Conservation (phyloP, 2,888 invertebrate genomes). For the Mechanitis messenoides region DNA sequence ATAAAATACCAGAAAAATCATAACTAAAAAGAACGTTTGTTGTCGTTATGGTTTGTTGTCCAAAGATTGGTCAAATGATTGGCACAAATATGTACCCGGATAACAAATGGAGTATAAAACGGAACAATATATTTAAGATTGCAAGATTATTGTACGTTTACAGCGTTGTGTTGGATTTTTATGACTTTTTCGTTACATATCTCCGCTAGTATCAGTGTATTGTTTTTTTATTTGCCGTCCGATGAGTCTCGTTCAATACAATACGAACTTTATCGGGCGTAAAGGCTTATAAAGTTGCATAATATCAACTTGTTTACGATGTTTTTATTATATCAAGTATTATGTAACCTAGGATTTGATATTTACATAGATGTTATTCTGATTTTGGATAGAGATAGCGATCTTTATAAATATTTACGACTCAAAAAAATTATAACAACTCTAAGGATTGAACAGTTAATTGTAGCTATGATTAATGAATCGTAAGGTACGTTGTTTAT, state of each 20-base stretch:
- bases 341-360: not conserved
- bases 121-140: slow-evolving; percentile 20
- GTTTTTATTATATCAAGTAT: not conserved
- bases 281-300: slow-evolving; percentile 5
- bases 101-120: slow-evolving; percentile 18
- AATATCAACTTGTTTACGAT: slow-evolving; percentile 1
- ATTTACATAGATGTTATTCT: no score
- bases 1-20: no score
- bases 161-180: slow-evolving; percentile 21
- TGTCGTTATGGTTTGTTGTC: not conserved
- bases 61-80: slow-evolving; percentile 10
- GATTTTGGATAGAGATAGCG: no score
- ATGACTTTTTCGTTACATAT: slow-evolving; percentile 22
- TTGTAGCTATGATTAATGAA: no score
- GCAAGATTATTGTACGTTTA: slow-evolving; percentile 22
- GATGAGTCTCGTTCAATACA: slow-evolving; percentile 19
- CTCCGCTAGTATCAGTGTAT: slow-evolving; percentile 16
- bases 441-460: no score
- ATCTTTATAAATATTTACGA: no score
- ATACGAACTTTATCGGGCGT: slow-evolving; percentile 17
- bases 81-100: slow-evolving; percentile 6
- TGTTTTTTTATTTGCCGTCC: slow-evolving; percentile 19
- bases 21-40: no score
- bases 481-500: no score
- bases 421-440: no score